Conservation (phyloP, 2,113 vertebrate species). For the Mungos mungo region DNA sequence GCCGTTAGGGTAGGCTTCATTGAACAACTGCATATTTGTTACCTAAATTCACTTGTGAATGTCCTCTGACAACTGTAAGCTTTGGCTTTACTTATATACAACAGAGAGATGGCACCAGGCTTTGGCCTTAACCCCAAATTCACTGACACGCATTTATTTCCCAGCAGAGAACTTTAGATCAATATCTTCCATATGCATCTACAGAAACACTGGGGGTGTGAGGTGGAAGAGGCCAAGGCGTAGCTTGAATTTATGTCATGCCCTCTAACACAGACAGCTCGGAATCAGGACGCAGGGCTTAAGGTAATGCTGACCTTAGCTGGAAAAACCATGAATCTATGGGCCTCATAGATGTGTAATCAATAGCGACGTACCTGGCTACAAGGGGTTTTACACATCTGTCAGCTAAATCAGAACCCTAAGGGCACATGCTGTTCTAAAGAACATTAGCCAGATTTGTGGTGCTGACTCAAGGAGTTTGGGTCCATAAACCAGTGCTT, state of each 20-base stretch:
- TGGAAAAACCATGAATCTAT: constrained; percentile 10
- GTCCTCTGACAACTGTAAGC: not conserved
- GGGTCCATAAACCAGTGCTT: constrained; percentile 14
- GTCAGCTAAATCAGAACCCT: constrained; percentile 61
- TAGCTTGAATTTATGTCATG: constrained; percentile 44
- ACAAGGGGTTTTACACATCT: constrained; percentile 56
- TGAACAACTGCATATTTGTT: not conserved
- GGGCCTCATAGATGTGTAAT: constrained; percentile 50
- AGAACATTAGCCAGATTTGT: constrained; percentile 57
- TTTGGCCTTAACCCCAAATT: constrained; percentile 49
- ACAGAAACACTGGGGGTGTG: not conserved
- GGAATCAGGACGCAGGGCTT: not conserved
- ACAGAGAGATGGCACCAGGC: not conserved
- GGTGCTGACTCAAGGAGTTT: constrained; percentile 62
- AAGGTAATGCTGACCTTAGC: constrained; percentile 55
- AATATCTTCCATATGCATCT: constrained; percentile 66
- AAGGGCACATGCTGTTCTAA: constrained; percentile 36
- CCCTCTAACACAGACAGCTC: not conserved
- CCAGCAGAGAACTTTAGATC: constrained; percentile 52
- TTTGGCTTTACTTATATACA: not conserved
- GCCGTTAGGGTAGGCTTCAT: not conserved
- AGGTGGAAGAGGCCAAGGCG: not conserved
- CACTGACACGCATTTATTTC: constrained; percentile 40
- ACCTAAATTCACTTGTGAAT: not conserved
- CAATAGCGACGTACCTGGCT: constrained; percentile 53